Evolutionary conservation across 2,888 invertebrate genomes (phyloP).

Genomic region (Timandra comae): DNA sequence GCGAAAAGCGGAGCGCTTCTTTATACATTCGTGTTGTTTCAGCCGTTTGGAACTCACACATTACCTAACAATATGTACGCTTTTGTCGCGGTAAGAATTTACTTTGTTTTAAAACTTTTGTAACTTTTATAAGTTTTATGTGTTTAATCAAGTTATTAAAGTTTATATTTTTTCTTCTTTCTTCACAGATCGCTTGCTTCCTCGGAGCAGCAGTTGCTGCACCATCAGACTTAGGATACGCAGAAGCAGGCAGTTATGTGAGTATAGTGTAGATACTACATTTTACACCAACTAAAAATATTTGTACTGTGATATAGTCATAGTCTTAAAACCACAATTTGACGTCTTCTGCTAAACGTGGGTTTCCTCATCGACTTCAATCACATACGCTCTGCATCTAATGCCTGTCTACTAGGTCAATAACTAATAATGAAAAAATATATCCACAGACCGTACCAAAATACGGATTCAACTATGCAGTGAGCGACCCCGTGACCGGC

Average conservation of each 20-base stretch:
- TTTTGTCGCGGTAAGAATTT: conserved; percentile 35
- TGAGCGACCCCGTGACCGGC: conserved; percentile 64
- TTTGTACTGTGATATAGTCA: no score
- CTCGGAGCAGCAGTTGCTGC: conserved; percentile 47
- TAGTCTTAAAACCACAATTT: no score
- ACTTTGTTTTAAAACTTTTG: background rate
- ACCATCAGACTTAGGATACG: conserved; percentile 30
- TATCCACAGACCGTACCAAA: conserved; percentile 51
- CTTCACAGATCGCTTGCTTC: conserved; percentile 47
- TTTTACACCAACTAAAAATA: background rate
- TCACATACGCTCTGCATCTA: no score
- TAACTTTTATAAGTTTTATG: no score
- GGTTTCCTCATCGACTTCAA: no score
- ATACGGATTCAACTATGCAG: conserved; percentile 70
- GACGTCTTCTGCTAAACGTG: no score
- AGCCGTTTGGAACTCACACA: no score
- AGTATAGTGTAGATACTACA: no score
- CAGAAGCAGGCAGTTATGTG: conserved; percentile 40
- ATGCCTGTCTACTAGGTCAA: no score
- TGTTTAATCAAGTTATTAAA: no score
- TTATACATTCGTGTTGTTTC: conserved; percentile 19
- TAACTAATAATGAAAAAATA: no score
- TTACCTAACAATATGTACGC: conserved; percentile 42
- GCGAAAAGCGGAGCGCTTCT: conserved; percentile 20
- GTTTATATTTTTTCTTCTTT: no score